Evolutionary conservation across 2,797 vertebrate species (phyloP).

Genomic region (Poecilia gillii): DNA sequence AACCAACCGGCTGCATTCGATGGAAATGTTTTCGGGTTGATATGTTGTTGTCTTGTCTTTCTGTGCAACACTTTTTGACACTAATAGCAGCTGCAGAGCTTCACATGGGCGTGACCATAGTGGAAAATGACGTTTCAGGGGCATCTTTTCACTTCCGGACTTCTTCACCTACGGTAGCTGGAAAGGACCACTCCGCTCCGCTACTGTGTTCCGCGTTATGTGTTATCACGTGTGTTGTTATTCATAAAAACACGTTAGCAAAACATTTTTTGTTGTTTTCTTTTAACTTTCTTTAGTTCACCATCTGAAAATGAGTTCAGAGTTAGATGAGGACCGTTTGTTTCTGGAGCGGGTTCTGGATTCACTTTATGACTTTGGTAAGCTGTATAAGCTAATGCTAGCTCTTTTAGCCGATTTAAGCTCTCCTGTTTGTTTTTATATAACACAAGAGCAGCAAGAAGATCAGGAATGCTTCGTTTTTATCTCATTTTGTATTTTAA

Average conservation of each 20-base stretch:
- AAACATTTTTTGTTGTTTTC: neutral
- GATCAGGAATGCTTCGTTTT: accelerated
- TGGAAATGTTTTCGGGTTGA: neutral
- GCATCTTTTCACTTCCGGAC: slow-evolving; percentile 1
- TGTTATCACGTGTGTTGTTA: slow-evolving; percentile 42
- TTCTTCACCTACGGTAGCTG: slow-evolving; percentile 62
- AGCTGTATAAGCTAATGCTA: slow-evolving; percentile 50
- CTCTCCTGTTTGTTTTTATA: neutral
- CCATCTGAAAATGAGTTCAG: slow-evolving; percentile 18
- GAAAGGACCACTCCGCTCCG: neutral
- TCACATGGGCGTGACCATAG: slow-evolving; percentile 68
- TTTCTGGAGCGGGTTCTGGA: slow-evolving; percentile 77
- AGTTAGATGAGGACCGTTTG: slow-evolving; percentile 42
- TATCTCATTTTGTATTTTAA: neutral
- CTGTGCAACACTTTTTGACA: neutral
- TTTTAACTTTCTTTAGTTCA: neutral
- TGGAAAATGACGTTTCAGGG: slow-evolving; percentile 47
- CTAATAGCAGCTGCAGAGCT: slow-evolving; percentile 9
- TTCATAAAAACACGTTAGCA: neutral
- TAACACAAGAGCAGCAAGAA: accelerated
- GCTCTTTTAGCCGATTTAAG: slow-evolving; percentile 8
- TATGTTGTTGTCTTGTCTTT: neutral
- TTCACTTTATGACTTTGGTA: slow-evolving; percentile 82
- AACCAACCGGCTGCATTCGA: slow-evolving; percentile 25
- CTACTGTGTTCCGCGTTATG: slow-evolving; percentile 16